Evolutionary conservation across 2,113 vertebrate genomes (phyloP).

Genomic region (Rhynchomys soricoides): DNA sequence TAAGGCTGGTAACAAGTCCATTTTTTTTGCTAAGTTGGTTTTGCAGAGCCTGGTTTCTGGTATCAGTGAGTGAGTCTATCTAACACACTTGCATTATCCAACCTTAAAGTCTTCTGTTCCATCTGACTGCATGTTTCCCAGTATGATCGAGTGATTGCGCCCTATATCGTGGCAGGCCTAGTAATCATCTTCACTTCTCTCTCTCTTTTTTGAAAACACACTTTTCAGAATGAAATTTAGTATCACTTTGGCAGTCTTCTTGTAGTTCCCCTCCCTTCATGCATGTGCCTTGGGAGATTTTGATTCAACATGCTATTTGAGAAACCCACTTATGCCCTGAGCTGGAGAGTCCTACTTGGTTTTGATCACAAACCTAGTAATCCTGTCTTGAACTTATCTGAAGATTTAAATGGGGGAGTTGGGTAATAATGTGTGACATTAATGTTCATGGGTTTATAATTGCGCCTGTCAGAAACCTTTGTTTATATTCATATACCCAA

Average conservation of each 20-base stretch:
- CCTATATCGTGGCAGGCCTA: not conserved
- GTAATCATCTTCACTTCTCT: not conserved
- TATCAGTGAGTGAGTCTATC: not conserved
- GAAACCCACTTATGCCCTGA: not conserved
- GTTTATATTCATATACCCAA: conserved; percentile 11
- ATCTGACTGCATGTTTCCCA: not conserved
- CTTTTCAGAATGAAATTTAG: not conserved
- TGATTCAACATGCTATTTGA: not conserved
- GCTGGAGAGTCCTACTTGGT: not conserved
- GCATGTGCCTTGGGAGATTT: not conserved
- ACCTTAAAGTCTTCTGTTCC: conserved; percentile 18
- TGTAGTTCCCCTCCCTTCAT: not conserved
- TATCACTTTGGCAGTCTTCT: not conserved
- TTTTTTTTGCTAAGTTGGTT: not conserved
- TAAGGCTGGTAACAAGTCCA: not conserved
- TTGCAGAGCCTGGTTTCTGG: not conserved
- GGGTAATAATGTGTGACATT: conserved; percentile 37
- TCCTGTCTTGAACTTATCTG: not conserved
- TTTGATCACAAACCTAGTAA: not conserved
- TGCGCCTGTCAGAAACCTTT: not conserved
- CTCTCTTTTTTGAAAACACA: not conserved
- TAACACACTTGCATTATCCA: not conserved
- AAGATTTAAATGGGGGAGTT: not conserved
- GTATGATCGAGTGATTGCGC: not conserved
- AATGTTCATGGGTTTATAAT: conserved; percentile 4